These are phyloP conservation scores for Cardiocondyla obscurior DNA, from an alignment of 1,140 invertebrate species.

Conservation along the genomic window DNA sequence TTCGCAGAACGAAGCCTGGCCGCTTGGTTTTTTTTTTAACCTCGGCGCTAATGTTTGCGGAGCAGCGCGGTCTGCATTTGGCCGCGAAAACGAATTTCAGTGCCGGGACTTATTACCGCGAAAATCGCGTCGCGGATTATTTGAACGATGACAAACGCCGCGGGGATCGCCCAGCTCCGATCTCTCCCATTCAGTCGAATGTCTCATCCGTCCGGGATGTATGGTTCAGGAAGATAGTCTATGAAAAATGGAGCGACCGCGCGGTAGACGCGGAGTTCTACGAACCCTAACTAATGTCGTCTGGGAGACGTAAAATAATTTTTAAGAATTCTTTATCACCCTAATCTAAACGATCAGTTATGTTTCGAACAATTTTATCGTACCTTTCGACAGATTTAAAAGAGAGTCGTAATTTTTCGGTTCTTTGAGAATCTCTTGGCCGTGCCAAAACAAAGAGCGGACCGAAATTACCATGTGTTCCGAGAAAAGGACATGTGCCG, in stretches of 20 bases:
- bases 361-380: neutral
- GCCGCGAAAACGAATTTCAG: neutral
- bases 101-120: neutral
- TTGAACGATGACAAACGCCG: slow-evolving; percentile 33
- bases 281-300: no score
- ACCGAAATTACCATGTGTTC: slow-evolving; percentile 15
- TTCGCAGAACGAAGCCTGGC: no score
- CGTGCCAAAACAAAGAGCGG: neutral
- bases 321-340: neutral
- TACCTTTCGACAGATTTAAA: neutral
- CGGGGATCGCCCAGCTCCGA: slow-evolving; percentile 10
- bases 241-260: slow-evolving; percentile 42
- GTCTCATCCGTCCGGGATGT: slow-evolving; percentile 1
- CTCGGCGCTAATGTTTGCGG: neutral
- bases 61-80: neutral
- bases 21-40: no score
- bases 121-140: slow-evolving; percentile 5
- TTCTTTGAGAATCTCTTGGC: neutral
- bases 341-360: neutral
- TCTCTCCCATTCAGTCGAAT: slow-evolving; percentile 7
- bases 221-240: neutral
- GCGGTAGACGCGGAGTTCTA: no score
- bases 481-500: slow-evolving; percentile 7
- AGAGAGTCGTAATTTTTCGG: neutral
- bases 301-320: neutral